phyloP scores from a whole-genome alignment of 2,113 vertebrate genomes.

The Microcebus ravelobensis region DNA sequence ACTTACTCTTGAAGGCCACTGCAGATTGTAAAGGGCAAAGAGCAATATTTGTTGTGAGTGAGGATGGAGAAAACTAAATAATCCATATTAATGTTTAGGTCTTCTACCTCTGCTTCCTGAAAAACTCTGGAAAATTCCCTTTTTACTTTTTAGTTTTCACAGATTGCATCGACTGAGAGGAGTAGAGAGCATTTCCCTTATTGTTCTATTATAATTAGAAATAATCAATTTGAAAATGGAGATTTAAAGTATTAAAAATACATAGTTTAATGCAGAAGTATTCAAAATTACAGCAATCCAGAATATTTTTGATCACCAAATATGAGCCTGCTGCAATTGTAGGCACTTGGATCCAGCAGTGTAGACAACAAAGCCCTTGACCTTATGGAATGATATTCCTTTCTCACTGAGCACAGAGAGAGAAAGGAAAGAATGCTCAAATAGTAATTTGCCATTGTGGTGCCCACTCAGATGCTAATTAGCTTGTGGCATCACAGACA shows the following conservation, averaged over 20 bases:
- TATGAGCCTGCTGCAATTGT: background rate
- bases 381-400: background rate
- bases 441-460: background rate
- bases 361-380: background rate
- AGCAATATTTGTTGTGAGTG: slow-evolving; percentile 11
- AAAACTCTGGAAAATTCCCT: background rate
- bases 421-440: background rate
- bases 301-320: background rate
- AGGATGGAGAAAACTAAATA: background rate
- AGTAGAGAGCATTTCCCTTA: background rate
- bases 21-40: background rate
- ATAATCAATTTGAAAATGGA: slow-evolving; percentile 11
- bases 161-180: background rate
- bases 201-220: background rate
- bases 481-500: background rate
- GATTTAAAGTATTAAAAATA: background rate
- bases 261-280: background rate
- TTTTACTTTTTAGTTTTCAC: background rate
- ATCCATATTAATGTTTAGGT: background rate
- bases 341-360: background rate
- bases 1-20: background rate
- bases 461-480: background rate
- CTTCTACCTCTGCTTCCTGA: background rate
- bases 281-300: background rate
- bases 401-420: background rate